A percentile compares a stretch with the other conserved stretches of the same genome.
Evolutionary conservation across 2,797 vertebrate genomes (phyloP).

Genomic region (Pseudochromis fuscus): DNA sequence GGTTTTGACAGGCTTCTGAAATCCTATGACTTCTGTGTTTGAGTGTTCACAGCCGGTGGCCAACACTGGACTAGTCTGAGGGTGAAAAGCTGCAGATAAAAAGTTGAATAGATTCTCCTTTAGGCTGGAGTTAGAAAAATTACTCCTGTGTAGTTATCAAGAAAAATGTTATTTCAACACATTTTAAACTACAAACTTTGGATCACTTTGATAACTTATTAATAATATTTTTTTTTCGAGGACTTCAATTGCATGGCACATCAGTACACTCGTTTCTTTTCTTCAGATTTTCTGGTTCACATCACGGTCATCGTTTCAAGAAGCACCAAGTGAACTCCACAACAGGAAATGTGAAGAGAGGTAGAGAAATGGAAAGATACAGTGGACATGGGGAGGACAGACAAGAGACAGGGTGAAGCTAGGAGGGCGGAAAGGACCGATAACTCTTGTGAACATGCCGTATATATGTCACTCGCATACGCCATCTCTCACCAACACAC

Average conservation of each 20-base stretch:
- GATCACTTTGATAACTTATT: constrained; percentile 1
- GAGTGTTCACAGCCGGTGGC: constrained; percentile 8
- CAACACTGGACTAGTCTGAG: constrained; percentile 12
- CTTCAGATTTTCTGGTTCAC: constrained; percentile 36
- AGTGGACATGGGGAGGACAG: constrained; percentile 37
- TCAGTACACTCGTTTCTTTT: constrained; percentile 13
- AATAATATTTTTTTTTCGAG: background rate
- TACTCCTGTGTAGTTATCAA: constrained; percentile 8
- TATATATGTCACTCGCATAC: constrained; percentile 4
- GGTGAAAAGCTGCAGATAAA: constrained; percentile 1
- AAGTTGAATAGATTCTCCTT: too few species aligned
- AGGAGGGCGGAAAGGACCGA: constrained; percentile 34
- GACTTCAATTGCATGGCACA: background rate
- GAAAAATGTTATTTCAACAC: background rate
- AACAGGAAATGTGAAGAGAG: constrained; percentile 26
- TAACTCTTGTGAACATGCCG: constrained; percentile 32
- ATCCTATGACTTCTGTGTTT: constrained; percentile 10
- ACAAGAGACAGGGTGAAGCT: constrained; percentile 24
- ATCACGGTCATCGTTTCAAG: constrained; percentile 34
- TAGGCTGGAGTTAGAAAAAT: constrained; percentile 10
- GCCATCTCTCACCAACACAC: constrained; percentile 15
- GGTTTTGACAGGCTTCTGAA: constrained; percentile 24
- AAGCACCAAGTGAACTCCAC: constrained; percentile 17
- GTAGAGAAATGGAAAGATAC: constrained; percentile 29
- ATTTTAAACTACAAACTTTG: constrained; percentile 9